Percentiles rank a stretch among this genome's conserved stretches.
These are phyloP conservation scores for Trissolcus japonicus DNA, from an alignment of 2,888 invertebrate genomes.

Conservation along the genomic window DNA sequence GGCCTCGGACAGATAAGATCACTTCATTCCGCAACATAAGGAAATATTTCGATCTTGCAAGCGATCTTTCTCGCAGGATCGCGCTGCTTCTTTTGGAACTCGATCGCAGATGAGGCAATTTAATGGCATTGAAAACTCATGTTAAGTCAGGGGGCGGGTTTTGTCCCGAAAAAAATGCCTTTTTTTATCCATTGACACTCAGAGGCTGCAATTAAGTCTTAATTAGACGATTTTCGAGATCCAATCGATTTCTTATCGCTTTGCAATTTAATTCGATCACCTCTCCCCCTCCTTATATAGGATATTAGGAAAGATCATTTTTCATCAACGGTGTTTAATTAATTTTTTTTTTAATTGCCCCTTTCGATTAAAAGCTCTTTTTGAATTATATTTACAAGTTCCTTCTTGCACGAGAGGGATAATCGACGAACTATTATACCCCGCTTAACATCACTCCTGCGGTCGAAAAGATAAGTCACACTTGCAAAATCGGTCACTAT, in stretches of 20 bases:
- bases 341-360: too few relatives aligned
- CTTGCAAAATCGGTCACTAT: slow-evolving; percentile 39
- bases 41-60: slow-evolving; percentile 55
- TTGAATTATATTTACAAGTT: too few relatives aligned
- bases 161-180: slow-evolving; percentile 29
- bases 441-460: slow-evolving; percentile 5
- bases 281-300: too few relatives aligned
- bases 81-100: slow-evolving; percentile 38
- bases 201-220: slow-evolving; percentile 49
- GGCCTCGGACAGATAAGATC: slow-evolving; percentile 62
- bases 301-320: not conserved
- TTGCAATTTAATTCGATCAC: not conserved
- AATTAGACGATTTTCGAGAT: slow-evolving; percentile 29
- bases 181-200: slow-evolving; percentile 41
- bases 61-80: slow-evolving; percentile 39
- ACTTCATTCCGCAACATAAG: slow-evolving; percentile 52
- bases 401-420: not conserved
- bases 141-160: slow-evolving; percentile 22
- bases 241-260: slow-evolving; percentile 14
- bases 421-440: slow-evolving; percentile 48
- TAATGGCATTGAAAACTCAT: slow-evolving; percentile 51
- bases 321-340: not conserved
- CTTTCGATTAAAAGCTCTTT: too few relatives aligned
- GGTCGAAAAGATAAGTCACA: slow-evolving; percentile 34
- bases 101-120: slow-evolving; percentile 31